Base-by-base conservation (phyloP, 2,888 invertebrate genomes). In the Apamea epomidion region DNA sequence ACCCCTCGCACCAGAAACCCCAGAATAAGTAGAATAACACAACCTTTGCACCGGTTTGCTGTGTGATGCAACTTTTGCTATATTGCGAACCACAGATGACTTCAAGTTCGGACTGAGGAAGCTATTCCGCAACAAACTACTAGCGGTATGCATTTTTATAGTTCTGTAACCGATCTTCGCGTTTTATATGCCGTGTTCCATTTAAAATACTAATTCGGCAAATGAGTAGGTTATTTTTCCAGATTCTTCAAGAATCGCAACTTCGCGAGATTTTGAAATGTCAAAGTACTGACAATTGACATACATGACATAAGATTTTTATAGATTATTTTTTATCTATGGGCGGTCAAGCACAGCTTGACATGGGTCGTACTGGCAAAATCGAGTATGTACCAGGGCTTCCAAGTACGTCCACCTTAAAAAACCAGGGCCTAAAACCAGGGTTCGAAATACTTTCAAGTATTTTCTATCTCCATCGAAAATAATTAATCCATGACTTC, bases 1-100 rank as follows among this genome's bases (percentile, higher is more conserved):
- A 51, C 88, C 91, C 70, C 87, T 89, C 58, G 84, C 86, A 64
- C 81, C 83, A 88, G 83, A 76, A 80, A 90, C 85, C 71, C 89
- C 86, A 71, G 85, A 77, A 84, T 83, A 89, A 82, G 89, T 85
- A 71, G 85, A 77, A 84, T 83, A 89, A 82, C 87, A 90, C 83
- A 92, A 91, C 82, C 90, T 91, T 81, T 90, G 93, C 85, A 89
- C 92, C 91, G 94, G 93, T 91, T 93, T 95, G 90, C 89, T 92
- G 85, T 93, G 93, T 95, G 96, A 97, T 96, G 96, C 96, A 96
- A 96, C 92, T 95, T 94, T 95, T n/a, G 93, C 90, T 87, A 94
- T 90, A 94, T 94, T 95, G 80, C 95, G 94, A 87, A 94, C 90
- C 71, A 96, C 88, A 58, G 92, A 90, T 2, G 92, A 92, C 90